Evolutionary conservation across 1,140 invertebrate species (phyloP).

Genomic region (Babylonia areolata): DNA sequence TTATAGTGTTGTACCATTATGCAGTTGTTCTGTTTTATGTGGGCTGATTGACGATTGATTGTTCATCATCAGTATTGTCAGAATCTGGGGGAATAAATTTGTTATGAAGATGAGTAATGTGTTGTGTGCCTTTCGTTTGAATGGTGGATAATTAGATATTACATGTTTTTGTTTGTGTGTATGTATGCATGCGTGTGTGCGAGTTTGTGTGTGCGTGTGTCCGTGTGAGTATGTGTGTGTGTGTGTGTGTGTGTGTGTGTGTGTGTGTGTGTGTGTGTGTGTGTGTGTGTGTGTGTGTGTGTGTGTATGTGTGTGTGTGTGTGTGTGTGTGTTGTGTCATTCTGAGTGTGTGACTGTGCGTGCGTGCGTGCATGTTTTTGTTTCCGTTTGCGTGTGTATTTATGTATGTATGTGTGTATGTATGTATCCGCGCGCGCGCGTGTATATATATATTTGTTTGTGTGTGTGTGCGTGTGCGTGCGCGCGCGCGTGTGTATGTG

Average conservation of each 20-base stretch:
- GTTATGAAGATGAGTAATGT: too few relatives aligned
- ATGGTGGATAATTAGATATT: too few relatives aligned
- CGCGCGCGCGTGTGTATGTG: background rate
- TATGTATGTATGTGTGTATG: background rate
- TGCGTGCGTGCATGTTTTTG: background rate
- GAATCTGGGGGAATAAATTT: too few relatives aligned
- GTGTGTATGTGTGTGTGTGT: background rate
- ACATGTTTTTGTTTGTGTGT: too few relatives aligned
- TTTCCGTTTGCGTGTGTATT: background rate
- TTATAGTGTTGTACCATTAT: too few relatives aligned
- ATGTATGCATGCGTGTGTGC: too few relatives aligned
- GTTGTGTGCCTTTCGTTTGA: too few relatives aligned
- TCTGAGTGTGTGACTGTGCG: background rate
- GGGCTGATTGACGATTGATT: too few relatives aligned
- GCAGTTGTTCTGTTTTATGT: too few relatives aligned
- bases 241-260: background rate
- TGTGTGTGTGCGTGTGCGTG: slow-evolving; percentile 1
- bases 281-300: background rate
- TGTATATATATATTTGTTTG: background rate
- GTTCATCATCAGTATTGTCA: too few relatives aligned
- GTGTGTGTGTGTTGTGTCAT: background rate
- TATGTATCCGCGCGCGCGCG: background rate
- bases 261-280: background rate
- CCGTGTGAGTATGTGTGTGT: background rate
- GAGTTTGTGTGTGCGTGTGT: background rate